Base-by-base conservation (phyloP, 1,140 invertebrate genomes). In the Brachionus paranguensis region DNA sequence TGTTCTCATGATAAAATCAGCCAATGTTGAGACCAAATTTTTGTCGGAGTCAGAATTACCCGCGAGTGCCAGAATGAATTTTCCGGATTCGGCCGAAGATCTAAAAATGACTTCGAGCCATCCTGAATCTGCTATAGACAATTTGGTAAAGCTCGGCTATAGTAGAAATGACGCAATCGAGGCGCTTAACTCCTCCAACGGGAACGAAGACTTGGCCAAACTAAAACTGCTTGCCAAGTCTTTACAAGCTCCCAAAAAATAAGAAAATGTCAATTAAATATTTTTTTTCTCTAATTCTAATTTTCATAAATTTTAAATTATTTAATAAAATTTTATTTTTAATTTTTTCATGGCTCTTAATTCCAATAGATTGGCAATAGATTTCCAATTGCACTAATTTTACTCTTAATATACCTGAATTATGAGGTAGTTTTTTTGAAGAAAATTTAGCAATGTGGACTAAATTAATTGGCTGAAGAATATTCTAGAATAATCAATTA, bases 1-100 rank as follows among this genome's bases (percentile, higher is more conserved):
- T 89, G 91, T 96, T 1, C 90, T 99, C 24, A 92, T 92, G 53
- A 98, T 98, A 86, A 96, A 96, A n/a, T 97, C 96, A 0, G 97
- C 96, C 0, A 95, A 95, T 27, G 96, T 95, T 0, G 93, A 95
- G 89, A 97, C 96, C 0, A 89, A 91, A 14, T 99, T 99, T 89
- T 89, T 99, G 83, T 90, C 93, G 0, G 96, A 98, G 91, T 93
- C 92, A 86, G 94, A 96, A 84, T 89, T 96, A 78, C 95, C 95
- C 2, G 81, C 84, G 14, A 85, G 86, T 70, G 88, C 88, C 11
- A 85, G 86, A 60, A 85, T 88, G 27, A 88, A 88, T 55, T 78
- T 17, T 14, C 45, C 55, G 24, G 84, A 47, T 7, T 12, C 20
- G 3, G 12, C n/a, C 11, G 64, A 68, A 20, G 53, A 37, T 14